Base-by-base conservation (phyloP, 2,113 vertebrate genomes). In the Sinocyclocheilus rhinocerous region DNA sequence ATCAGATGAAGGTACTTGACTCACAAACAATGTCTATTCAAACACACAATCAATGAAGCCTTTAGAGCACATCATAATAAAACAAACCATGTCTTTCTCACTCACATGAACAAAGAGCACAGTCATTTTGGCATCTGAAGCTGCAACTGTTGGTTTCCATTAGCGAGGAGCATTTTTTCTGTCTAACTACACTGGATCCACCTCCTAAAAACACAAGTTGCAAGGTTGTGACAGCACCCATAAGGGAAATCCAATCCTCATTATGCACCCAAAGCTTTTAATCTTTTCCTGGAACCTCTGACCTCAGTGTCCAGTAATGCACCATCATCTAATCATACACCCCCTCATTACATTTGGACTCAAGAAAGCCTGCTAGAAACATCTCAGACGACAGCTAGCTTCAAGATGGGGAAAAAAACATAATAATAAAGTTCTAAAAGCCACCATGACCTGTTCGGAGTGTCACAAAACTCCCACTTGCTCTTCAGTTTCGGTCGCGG, bases 261-360 rank as follows among this genome's bases (percentile, higher is more conserved):
- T 67, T 67, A 81, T 67, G 59, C 39, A 65, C 42, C 39, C 59
- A 80, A 80, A 63, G 63, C 78, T 67, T 67, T 65, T 48, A 0
- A 48, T 67, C 15, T 81, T 81, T 81, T 81, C 59, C 79, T 81
- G 79, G 79, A 81, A 81, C 61, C 59, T 48, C 59, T 81, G 79
- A 81, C 79, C 79, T 81, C 79, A 81, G 39, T 24, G 59, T 81
- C 79, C 79, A 67, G 59, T 48, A 81, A 81, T 81, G 59, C 79
- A 20, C 79, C 79, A 65, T 81, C 78, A 65, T 81, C 59, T 48
- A 81, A 81, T 67, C 79, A 67, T 48, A 81, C 79, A 65, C 79
- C 59, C 79, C 36, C 79, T 81, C 59, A 48, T 67, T 67, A 67
- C 39, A 48, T 65, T 20, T 81, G 42, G 39, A 45, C 59, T 65